Base-by-base conservation (phyloP, 2,797 vertebrate genomes). In the Platyrinchus mystaceus region DNA sequence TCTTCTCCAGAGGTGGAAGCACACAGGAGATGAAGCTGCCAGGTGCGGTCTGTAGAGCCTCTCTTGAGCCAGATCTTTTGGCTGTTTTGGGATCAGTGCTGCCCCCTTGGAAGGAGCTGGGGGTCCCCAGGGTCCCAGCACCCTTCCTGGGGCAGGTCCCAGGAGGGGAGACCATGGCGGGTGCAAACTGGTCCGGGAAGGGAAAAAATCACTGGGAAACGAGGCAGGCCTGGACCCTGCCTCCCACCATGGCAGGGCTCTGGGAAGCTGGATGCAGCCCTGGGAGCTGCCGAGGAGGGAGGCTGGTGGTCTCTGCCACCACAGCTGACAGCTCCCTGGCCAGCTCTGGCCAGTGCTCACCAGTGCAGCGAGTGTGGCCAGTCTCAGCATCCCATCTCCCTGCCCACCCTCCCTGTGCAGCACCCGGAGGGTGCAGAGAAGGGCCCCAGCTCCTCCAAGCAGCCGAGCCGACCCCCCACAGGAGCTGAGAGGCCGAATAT, bases 401-500 rank as follows among this genome's bases (percentile, higher is more conserved):
- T 64, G 69, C 58, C 58, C 14, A 2, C 53, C 37, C 58, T 63
- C 37, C 49, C 53, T 24, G 24, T 3, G 7, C 84, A 94, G 78
- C 84, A 87, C 70, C 67, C 52, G 0, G 10, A 79, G 81, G 92
- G 89, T 44, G 71, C 95, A 87, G 53, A 85, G 43, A n/a, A 90
- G 82, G 89, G 90, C 84, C 86, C 90, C 94, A 82, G 82, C 69
- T 52, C 46, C 88, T 88, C 41, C 2, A 2, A 88, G 90, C 56
- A 84, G 73, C 66, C 0, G 1, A 88, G 58, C 23, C 2, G 6
- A 69, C 47, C 44, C 59, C 74, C 73, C 43, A 82, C 64, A 0
- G 3, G 90, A 93, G 88, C 95, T 28, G 73, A 78, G 62, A 93
- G 73, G 49, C 53, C 1, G 66, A 96, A 95, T 95, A 96, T 90